A percentile compares a stretch with the other conserved stretches of the same genome.
phyloP scores from a whole-genome alignment of 2,888 invertebrate genomes.

The Trichopoda pennipes region DNA sequence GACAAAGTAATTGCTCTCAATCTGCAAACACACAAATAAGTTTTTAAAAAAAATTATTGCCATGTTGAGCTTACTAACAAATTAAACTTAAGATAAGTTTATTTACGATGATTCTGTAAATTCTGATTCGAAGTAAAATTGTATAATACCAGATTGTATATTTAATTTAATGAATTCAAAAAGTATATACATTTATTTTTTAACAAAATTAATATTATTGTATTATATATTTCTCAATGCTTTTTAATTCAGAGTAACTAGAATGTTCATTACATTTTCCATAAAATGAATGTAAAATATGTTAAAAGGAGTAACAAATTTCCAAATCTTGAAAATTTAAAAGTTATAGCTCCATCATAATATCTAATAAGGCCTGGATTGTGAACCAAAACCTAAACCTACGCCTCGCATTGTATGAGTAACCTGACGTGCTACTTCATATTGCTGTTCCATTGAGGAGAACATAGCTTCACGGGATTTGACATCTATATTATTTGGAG shows the following conservation, averaged over 20 bases:
- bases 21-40: no score
- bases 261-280: conserved; percentile 31
- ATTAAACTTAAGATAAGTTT: no score
- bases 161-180: not conserved
- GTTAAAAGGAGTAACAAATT: conserved; percentile 45
- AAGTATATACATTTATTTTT: not conserved
- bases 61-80: no score
- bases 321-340: conserved; percentile 17
- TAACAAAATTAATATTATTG: not conserved
- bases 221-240: conserved; percentile 18
- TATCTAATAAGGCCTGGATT: conserved; percentile 79
- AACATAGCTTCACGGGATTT: conserved; percentile 89
- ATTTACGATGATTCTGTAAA: no score
- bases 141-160: no score
- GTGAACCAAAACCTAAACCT: conserved; percentile 88
- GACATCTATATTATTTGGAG: conserved; percentile 73
- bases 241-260: conserved; percentile 44
- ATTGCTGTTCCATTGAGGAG: conserved; percentile 96
- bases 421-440: conserved; percentile 96
- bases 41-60: no score
- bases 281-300: conserved; percentile 36
- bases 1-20: no score
- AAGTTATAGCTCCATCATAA: not conserved
- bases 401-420: conserved; percentile 97
- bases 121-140: no score